Evolutionary conservation across 2,797 vertebrate genomes (phyloP), one percentile per base, ranked within the genome.

Genomic region (Poecilia velifera): DNA sequence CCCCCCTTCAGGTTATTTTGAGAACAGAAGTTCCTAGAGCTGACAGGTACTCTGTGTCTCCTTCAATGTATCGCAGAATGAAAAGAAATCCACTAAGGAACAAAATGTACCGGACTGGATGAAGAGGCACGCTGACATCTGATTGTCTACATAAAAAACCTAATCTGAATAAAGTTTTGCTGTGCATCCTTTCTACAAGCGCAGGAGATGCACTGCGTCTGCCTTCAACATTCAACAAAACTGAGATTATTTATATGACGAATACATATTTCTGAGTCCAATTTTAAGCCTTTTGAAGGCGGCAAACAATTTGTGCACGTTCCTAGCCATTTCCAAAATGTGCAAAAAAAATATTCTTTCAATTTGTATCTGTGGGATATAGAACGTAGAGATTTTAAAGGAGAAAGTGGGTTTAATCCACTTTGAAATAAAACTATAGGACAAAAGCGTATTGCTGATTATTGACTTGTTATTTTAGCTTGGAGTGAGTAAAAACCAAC

Each of bases 81-180:
- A n/a, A 76, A 13, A 64, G 16, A 74, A 36, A 82, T 64, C 70
- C 62, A 70, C 41, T 7, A 16, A 53, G 83, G 53, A 82, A 75
- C 71, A 55, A 12, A 3, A 8, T 51, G 36, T 73, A n/a, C 53
- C 45, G 16, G 28, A 70, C 34, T 14, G 45, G 55, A 51, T 73
- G 41, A 72, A 16, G 36, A 57, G 43, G 71, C 72, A 74, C 1
- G 45, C 1, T 45, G 41, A 80, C 79, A 73, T 83, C 62, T 57
- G 28, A 59, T 68, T 76, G 31, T 43, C 45, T 62, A 43, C 18
- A 74, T 57, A n/a, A 72, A 57, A 43, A 73, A 80, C 53, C 51
- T 59, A 25, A 55, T 25, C 66, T 39, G 51, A 51, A 57, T 22
- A 47, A 41, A 74, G n/a, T 68, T 20, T 53, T 53, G 7, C 28